phyloP scores from a whole-genome alignment of 2,888 invertebrate species.

The Philhelius pedissequus region DNA sequence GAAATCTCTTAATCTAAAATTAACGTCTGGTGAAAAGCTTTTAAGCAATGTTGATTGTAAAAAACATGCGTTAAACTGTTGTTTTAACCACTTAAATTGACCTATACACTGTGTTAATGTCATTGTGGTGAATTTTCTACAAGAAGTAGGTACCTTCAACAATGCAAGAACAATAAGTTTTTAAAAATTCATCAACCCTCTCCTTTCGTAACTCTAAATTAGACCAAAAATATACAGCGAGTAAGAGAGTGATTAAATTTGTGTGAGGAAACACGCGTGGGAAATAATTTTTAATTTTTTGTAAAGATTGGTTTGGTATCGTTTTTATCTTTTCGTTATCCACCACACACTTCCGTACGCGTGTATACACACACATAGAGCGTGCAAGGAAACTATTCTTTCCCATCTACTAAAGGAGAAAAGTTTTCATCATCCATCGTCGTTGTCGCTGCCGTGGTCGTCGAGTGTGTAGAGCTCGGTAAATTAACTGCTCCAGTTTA shows the following conservation, averaged over 20 bases:
- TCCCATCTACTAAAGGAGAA: conserved; percentile 20
- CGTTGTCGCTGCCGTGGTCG: conserved; percentile 58
- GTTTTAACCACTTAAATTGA: conserved; percentile 5
- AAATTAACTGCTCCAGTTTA: conserved; percentile 53
- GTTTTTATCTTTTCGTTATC: conserved; percentile 37
- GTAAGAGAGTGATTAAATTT: background rate
- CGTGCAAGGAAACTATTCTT: conserved; percentile 20
- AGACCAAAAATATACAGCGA: background rate
- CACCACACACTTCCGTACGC: conserved; percentile 40
- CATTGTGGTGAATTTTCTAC: conserved; percentile 4
- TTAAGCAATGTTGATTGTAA: background rate
- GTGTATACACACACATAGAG: conserved; percentile 35
- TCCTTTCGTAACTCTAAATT: background rate
- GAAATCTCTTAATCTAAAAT: background rate
- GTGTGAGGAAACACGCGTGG: conserved; percentile 19
- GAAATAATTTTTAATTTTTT: background rate
- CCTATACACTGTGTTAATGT: conserved; percentile 15
- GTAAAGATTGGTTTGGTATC: conserved; percentile 16
- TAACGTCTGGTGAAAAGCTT: conserved; percentile 21
- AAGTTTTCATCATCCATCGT: conserved; percentile 55
- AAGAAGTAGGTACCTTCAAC: conserved; percentile 46
- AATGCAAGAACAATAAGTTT: conserved; percentile 25
- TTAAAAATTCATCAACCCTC: background rate
- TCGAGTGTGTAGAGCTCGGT: conserved; percentile 63
- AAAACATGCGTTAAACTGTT: background rate